Base-by-base conservation (phyloP, 2,113 vertebrate genomes). In the Daubentonia madagascariensis region DNA sequence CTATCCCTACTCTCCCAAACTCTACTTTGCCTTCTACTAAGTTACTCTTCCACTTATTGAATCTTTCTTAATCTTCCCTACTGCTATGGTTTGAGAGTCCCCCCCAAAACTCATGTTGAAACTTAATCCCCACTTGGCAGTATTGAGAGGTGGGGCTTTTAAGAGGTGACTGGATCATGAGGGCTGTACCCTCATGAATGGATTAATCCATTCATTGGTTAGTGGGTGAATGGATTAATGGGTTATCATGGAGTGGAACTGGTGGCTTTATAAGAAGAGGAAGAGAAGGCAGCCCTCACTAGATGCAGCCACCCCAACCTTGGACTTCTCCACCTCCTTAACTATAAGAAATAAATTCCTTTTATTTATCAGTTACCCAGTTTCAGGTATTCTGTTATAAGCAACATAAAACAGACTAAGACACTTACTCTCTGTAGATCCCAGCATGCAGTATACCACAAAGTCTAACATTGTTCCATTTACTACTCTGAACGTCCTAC, bases 401-500 rank as follows among this genome's bases (percentile, higher is more conserved):
- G 16, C 28, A 76, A 76, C 73, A 76, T 28, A 18, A 45, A 48
- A 76, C 43, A 76, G 28, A 76, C 13, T 35, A 67, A 35, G 43
- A 5, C 28, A 32, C 40, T 57, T 61, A 32, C 17, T 48, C 30
- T 59, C 37, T 85, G 0, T 22, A 10, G 28, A 65, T 28, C 32
- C 37, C 28, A 96, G 16, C 35, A 32, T 70, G 40, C 16, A 45
- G n/a, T 20, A 5, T 16, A 48, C 32, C 22, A 16, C 11, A 32
- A 14, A 76, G 8, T 61, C 70, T 73, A 30, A 37, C 17, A 16
- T 61, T 54, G 14, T 50, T 92, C 32, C 23, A 3, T n/a, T 72
- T 37, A 17, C 1, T 0, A 0, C 61, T 75, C 32, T 48, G 35
- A 76, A 43, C 0, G 4, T 59, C 72, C 30, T 67, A 5, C 32